Conservation (phyloP, 2,888 invertebrate species). For the Amphiduros pacificus region DNA sequence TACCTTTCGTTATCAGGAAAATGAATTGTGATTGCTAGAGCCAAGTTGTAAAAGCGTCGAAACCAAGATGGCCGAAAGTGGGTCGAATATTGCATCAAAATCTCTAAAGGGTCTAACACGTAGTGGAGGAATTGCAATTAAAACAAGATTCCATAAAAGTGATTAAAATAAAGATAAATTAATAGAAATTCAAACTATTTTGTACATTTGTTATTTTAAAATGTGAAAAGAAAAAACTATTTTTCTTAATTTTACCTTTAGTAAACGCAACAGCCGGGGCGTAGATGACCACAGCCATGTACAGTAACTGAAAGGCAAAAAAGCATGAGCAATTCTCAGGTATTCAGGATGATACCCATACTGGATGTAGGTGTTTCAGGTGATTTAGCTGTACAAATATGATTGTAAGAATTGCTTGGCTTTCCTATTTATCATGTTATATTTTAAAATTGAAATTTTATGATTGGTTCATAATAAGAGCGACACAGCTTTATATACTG, state of each 20-base stretch:
- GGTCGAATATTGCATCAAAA: too few relatives aligned
- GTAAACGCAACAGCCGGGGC: constrained; percentile 81
- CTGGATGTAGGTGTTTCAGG: too few relatives aligned
- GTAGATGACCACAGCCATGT: constrained; percentile 79
- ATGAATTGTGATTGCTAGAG: too few relatives aligned
- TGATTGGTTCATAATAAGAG: not conserved
- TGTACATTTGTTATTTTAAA: too few relatives aligned
- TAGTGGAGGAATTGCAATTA: not conserved
- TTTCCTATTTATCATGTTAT: not conserved
- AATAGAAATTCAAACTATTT: not conserved
- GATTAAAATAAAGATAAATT: not conserved
- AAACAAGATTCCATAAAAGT: not conserved
- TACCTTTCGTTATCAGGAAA: too few relatives aligned
- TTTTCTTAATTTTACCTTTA: constrained; percentile 59
- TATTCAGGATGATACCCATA: too few relatives aligned
- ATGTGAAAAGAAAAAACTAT: too few relatives aligned
- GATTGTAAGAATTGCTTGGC: not conserved
- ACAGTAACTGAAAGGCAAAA: constrained; percentile 49
- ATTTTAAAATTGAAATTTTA: not conserved
- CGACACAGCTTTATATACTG: not conserved
- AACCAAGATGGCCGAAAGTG: too few relatives aligned
- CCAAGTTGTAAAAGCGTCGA: too few relatives aligned
- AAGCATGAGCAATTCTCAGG: not conserved
- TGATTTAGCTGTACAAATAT: not conserved
- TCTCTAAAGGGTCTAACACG: too few relatives aligned